phyloP scores from a whole-genome alignment of 2,797 vertebrate species.

The Eleutherodactylus coqui region DNA sequence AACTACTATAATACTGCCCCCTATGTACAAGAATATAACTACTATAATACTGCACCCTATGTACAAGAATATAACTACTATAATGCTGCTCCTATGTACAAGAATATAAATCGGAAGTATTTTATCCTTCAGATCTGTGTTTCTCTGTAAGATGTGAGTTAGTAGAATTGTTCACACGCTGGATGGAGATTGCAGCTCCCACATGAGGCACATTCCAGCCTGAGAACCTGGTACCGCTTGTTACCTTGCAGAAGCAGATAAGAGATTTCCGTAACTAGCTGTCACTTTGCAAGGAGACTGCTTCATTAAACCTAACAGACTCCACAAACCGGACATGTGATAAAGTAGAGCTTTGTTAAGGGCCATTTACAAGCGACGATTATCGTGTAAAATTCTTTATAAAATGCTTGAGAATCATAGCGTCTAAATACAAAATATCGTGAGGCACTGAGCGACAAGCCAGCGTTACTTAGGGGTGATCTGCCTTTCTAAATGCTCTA shows the following conservation, averaged over 20 bases:
- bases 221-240: constrained; percentile 46
- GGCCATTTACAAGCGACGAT: too few relatives aligned
- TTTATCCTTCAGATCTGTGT: too few relatives aligned
- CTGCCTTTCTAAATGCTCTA: too few relatives aligned
- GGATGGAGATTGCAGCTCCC: constrained; percentile 3
- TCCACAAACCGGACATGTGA: neutral
- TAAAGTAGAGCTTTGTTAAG: too few relatives aligned
- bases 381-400: too few relatives aligned
- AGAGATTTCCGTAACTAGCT: neutral
- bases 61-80: constrained; percentile 15
- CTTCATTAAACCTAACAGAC: neutral
- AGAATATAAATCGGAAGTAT: constrained; percentile 1
- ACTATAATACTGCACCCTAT: constrained; percentile 15
- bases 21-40: constrained; percentile 24
- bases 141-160: too few relatives aligned
- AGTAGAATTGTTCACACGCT: neutral
- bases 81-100: neutral
- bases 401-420: too few relatives aligned
- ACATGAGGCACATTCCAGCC: constrained; percentile 24
- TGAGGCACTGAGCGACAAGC: too few relatives aligned
- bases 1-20: constrained; percentile 22
- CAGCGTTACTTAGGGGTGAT: too few relatives aligned
- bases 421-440: too few relatives aligned
- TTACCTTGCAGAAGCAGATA: constrained; percentile 44
- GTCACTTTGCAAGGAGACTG: neutral